Evolutionary conservation across 2,113 vertebrate species (phyloP).

Genomic region (Caranx melampygus): DNA sequence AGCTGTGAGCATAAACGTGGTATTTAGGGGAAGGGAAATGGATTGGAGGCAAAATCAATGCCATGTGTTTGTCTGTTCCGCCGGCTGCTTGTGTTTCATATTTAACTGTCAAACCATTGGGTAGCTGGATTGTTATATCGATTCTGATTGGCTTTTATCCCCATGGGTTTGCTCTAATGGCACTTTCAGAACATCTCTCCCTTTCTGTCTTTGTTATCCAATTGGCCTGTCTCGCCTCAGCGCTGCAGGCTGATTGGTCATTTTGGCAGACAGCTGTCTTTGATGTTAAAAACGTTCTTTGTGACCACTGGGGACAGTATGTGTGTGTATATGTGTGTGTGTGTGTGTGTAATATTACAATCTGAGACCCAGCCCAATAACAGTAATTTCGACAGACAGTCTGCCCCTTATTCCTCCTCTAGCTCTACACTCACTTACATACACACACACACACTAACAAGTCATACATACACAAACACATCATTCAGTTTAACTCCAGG

Average conservation of each 20-base stretch:
- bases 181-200: slow-evolving; percentile 15
- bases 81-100: slow-evolving; percentile 39
- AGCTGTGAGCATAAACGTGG: slow-evolving; percentile 26
- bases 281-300: slow-evolving; percentile 37
- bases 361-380: slow-evolving; percentile 26
- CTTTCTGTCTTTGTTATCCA: slow-evolving; percentile 50
- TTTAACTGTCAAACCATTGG: slow-evolving; percentile 52
- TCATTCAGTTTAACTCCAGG: slow-evolving; percentile 42
- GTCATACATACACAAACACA: background rate
- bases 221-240: slow-evolving; percentile 13
- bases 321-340: slow-evolving; percentile 5
- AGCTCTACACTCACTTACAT: background rate
- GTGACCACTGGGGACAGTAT: slow-evolving; percentile 5
- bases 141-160: slow-evolving; percentile 60
- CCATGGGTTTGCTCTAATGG: slow-evolving; percentile 32
- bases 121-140: slow-evolving; percentile 27
- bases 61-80: slow-evolving; percentile 26
- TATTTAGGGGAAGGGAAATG: slow-evolving; percentile 35
- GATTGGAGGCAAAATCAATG: slow-evolving; percentile 33
- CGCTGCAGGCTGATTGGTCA: slow-evolving; percentile 45
- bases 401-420: background rate
- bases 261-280: slow-evolving; percentile 44
- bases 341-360: slow-evolving; percentile 3
- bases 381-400: slow-evolving; percentile 22
- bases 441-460: background rate